phyloP scores from a whole-genome alignment of 1,140 invertebrate genomes.

The Cephus cinctus region DNA sequence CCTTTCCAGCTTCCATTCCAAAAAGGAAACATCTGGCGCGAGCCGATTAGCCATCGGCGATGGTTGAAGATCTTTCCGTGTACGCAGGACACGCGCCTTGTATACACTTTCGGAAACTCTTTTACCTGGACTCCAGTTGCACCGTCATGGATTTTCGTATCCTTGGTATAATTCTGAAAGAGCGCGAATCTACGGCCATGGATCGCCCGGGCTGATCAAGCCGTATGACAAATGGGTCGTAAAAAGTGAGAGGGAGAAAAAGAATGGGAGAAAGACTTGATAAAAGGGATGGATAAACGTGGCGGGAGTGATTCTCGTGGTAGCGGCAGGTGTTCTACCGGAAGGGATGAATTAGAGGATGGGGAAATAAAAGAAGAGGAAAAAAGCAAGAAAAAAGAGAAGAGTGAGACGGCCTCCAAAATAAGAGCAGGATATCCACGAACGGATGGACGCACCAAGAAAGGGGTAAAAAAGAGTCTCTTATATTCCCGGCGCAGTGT shows the following conservation, averaged over 20 bases:
- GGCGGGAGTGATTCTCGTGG: not conserved
- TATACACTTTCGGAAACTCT: not conserved
- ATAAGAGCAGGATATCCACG: constrained; percentile 1
- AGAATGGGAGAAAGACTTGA: not conserved
- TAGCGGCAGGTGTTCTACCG: constrained; percentile 8
- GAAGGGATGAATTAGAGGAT: constrained; percentile 9
- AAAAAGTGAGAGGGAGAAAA: not conserved
- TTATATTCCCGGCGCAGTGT: not conserved
- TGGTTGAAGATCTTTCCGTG: not conserved
- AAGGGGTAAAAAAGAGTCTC: not conserved
- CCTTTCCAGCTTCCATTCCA: not conserved
- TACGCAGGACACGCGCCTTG: not conserved
- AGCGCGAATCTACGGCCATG: too few species aligned
- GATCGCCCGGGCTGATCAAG: too few species aligned
- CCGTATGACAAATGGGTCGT: too few species aligned
- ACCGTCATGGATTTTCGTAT: not conserved
- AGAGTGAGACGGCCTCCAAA: not conserved
- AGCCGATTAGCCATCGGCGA: not conserved
- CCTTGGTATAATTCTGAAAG: too few species aligned
- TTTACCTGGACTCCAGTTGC: too few species aligned
- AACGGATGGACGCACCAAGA: not conserved
- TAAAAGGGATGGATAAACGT: not conserved
- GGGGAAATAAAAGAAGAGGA: not conserved
- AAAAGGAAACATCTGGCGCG: constrained; percentile 2
- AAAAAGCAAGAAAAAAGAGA: not conserved